Evolutionary conservation across 2,113 vertebrate species (phyloP), one percentile per base, ranked within the genome.

Genomic region (Trichomycterus rosablanca): DNA sequence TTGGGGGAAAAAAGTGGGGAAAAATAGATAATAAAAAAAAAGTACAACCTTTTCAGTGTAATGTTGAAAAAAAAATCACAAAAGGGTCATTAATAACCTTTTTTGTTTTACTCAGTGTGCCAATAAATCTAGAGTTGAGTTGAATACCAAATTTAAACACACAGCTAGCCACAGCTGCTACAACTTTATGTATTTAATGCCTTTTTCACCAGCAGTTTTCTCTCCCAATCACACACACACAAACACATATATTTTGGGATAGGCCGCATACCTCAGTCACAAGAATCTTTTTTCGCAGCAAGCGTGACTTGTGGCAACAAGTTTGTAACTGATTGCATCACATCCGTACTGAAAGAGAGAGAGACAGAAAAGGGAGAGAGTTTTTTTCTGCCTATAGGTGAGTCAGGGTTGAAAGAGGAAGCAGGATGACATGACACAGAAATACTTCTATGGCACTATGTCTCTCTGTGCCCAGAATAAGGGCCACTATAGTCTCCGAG

Each of bases 291-390:
- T 72, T 67, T 72, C 35, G 49, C 23, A 59, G 44, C 1, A 43
- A 73, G 61, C 23, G 28, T 32, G 52, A 60, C 61, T 50, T 68
- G 66, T 65, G 53, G 66, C 35, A 52, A 69, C 66, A 69, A 72
- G 71, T 63, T 63, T 53, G 40, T 20, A 52, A 12, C 53, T 43
- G 59, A 63, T 72, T 72, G 70, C 70, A 72, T 72, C 70, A 72
- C 70, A 63, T 72, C 70, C 48, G 73, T 74, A 28, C 59, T 19
- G 19, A 59, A 44, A 46, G 45, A 55, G 49, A 35, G 51, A 65
- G 43, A 40, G 24, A 42, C 18, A 45, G 44, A 67, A 45, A 50
- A 59, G 8, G 44, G 48, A 52, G 65, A 50, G 59, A 10, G 11
- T 8, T 12, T 24, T 20, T 49, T 55, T 59, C 19, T 4, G 63